phyloP scores from a whole-genome alignment of 1,140 invertebrate species.

The Pogonognathellus flavescens region DNA sequence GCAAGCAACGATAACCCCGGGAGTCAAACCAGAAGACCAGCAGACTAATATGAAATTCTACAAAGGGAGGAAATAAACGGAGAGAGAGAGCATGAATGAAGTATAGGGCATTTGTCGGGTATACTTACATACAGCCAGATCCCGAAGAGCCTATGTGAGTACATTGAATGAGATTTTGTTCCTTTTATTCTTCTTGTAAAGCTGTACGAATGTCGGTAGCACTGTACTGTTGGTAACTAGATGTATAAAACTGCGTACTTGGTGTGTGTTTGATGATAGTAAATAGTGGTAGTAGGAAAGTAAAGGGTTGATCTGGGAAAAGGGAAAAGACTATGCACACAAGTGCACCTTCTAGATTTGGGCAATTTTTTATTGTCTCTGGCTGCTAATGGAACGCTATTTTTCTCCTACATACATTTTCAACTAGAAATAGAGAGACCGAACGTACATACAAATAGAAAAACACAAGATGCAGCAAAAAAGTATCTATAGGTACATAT shows the following conservation, averaged over 20 bases:
- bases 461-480: constrained; percentile 33
- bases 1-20: background rate
- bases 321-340: constrained; percentile 34
- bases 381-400: constrained; percentile 48
- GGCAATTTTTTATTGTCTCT: constrained; percentile 57
- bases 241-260: background rate
- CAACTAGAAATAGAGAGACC: background rate
- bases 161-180: background rate
- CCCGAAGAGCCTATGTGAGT: background rate
- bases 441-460: constrained; percentile 21
- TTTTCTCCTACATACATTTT: constrained; percentile 48
- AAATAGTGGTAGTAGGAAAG: constrained; percentile 31
- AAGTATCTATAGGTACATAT: background rate
- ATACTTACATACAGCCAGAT: background rate
- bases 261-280: constrained; percentile 22
- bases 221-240: background rate
- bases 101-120: background rate
- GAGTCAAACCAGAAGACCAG: constrained; percentile 35
- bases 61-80: constrained; percentile 18
- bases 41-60: constrained; percentile 37
- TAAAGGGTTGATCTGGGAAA: constrained; percentile 52
- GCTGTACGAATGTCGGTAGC: background rate
- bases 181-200: background rate
- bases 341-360: constrained; percentile 53
- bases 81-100: background rate